A percentile compares a stretch with the other conserved stretches of the same genome.
Conservation (phyloP, 2,113 vertebrate genomes). For the Lethenteron camtschaticum region DNA sequence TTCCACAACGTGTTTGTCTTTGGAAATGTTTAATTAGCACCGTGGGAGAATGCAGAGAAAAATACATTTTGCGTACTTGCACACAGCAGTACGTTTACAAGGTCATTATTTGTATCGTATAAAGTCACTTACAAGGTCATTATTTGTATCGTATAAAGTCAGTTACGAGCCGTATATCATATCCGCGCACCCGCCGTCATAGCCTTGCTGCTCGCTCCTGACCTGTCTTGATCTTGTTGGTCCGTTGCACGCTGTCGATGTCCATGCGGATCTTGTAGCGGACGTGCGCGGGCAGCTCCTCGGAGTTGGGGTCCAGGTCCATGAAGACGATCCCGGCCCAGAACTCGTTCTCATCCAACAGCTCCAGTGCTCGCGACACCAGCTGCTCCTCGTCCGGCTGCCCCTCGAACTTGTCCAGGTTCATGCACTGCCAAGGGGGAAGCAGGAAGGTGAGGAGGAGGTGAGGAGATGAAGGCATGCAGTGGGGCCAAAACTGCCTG, state of each 20-base stretch:
- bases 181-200: no score
- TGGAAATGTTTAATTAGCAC: no score
- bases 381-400: constrained; percentile 49
- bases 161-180: no score
- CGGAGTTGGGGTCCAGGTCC: constrained; percentile 29
- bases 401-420: constrained; percentile 73
- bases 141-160: no score
- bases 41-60: no score
- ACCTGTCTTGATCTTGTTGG: constrained; percentile 98
- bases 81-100: no score
- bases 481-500: background rate
- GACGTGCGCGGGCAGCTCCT: constrained; percentile 44
- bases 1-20: no score
- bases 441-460: background rate
- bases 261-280: constrained; percentile 98
- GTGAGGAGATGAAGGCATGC: background rate
- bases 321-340: constrained; percentile 85
- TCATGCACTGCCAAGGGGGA: constrained; percentile 43
- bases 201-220: constrained; percentile 10
- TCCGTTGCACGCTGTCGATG: constrained; percentile 91
- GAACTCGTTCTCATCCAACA: constrained; percentile 70
- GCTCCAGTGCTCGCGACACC: constrained; percentile 51
- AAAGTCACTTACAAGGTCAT: no score
- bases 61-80: no score
- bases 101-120: no score